A percentile compares a stretch with the other conserved stretches of the same genome.
Evolutionary conservation across 2,797 vertebrate species (phyloP).

Genomic region (Enteromius trimaculatus): DNA sequence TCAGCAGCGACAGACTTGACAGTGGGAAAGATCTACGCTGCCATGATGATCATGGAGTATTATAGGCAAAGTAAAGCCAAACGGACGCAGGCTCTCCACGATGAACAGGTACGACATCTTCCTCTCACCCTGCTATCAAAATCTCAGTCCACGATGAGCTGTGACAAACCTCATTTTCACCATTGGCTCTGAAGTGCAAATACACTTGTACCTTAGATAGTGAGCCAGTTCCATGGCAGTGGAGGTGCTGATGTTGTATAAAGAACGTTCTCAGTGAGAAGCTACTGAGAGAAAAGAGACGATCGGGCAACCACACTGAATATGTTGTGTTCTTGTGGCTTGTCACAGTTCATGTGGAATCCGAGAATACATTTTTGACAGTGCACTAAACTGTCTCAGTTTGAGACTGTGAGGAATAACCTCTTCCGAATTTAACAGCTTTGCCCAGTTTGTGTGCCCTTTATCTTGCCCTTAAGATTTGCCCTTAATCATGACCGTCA

Average conservation of each 20-base stretch:
- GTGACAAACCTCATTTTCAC: slow-evolving; percentile 59
- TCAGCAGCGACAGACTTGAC: slow-evolving; percentile 94
- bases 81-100: slow-evolving; percentile 88
- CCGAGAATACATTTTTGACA: neutral
- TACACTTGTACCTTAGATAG: neutral
- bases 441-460: neutral
- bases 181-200: neutral
- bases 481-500: slow-evolving; percentile 5
- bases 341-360: slow-evolving; percentile 14
- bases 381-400: neutral
- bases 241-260: neutral
- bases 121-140: neutral
- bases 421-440: neutral
- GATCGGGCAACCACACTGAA: no score
- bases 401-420: neutral
- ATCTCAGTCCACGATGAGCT: slow-evolving; percentile 58
- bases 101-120: slow-evolving; percentile 86
- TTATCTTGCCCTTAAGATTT: neutral
- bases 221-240: neutral
- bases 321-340: neutral
- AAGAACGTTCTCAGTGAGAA: neutral
- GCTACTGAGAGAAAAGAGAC: neutral
- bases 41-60: slow-evolving; percentile 99
- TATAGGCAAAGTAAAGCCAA: slow-evolving; percentile 97
- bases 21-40: slow-evolving; percentile 96